Conservation (phyloP, 92 coral and sea anemone genomes). For the Siderastrea siderea region DNA sequence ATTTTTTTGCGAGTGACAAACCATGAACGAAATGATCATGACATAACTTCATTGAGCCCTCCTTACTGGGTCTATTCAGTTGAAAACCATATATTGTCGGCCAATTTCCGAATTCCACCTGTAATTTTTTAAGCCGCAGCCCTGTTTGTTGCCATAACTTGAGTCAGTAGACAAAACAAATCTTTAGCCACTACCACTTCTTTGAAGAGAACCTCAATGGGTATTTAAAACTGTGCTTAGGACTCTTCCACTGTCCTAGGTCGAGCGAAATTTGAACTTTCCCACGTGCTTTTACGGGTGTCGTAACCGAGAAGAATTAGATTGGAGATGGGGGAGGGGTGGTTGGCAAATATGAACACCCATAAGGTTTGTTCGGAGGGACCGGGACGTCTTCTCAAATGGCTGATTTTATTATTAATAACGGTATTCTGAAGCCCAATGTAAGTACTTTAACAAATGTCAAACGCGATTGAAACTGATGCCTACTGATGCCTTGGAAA, state of each 20-base stretch:
- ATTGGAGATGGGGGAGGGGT: too few relatives aligned
- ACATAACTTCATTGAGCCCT: neutral
- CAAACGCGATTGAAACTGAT: too few relatives aligned
- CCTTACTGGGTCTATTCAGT: neutral
- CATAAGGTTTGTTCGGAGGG: too few relatives aligned
- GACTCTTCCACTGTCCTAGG: neutral
- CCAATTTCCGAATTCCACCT: neutral
- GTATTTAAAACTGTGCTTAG: neutral
- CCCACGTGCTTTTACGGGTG: too few relatives aligned
- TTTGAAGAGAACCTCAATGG: neutral
- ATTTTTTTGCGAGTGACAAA: neutral
- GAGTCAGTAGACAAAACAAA: slow-evolving; percentile 9
- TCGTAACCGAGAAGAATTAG: too few relatives aligned
- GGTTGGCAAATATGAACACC: too few relatives aligned
- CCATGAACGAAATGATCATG: neutral
- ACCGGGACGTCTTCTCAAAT: too few relatives aligned
- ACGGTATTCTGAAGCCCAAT: too few relatives aligned
- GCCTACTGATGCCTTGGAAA: too few relatives aligned
- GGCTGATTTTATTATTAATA: too few relatives aligned
- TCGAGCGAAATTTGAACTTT: too few relatives aligned
- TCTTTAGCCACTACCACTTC: neutral
- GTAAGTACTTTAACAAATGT: too few relatives aligned
- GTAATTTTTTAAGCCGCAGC: neutral
- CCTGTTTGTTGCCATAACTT: neutral
- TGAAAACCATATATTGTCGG: neutral